phyloP scores from a whole-genome alignment of 2,888 invertebrate species.

The Cacoxenus indagator region DNA sequence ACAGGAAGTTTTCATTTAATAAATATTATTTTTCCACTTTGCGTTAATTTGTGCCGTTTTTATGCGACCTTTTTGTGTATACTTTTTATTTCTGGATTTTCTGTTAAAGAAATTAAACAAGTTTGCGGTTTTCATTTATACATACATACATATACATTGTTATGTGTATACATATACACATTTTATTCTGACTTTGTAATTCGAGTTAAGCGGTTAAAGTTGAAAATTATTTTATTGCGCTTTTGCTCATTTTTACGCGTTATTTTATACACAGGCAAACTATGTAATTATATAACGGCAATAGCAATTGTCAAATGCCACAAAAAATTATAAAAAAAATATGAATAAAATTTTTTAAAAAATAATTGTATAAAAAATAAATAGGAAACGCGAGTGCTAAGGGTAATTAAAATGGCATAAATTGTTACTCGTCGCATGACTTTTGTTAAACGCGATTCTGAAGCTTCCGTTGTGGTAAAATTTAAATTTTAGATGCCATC shows the following conservation, averaged over 20 bases:
- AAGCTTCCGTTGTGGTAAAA: no score
- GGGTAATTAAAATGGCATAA: slow-evolving; percentile 7
- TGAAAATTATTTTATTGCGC: not conserved
- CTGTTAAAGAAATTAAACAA: not conserved
- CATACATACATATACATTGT: not conserved
- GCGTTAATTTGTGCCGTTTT: no score
- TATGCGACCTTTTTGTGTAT: no score
- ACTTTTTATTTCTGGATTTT: no score
- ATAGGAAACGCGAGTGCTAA: not conserved
- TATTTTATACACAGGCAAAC: not conserved
- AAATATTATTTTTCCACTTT: slow-evolving; percentile 8
- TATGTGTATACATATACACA: not conserved
- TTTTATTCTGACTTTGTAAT: slow-evolving; percentile 6
- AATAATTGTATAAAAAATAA: not conserved
- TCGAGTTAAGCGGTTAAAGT: not conserved
- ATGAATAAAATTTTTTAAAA: no score
- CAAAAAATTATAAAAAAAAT: no score
- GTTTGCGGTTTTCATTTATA: not conserved
- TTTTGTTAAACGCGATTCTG: not conserved
- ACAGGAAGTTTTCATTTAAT: slow-evolving; percentile 51
- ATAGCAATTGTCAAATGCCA: no score
- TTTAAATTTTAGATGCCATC: no score
- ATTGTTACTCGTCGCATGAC: not conserved
- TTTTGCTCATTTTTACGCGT: not conserved
- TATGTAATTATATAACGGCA: slow-evolving; percentile 1